phyloP scores from a whole-genome alignment of 2,797 vertebrate species.

The Myotis daubentonii region DNA sequence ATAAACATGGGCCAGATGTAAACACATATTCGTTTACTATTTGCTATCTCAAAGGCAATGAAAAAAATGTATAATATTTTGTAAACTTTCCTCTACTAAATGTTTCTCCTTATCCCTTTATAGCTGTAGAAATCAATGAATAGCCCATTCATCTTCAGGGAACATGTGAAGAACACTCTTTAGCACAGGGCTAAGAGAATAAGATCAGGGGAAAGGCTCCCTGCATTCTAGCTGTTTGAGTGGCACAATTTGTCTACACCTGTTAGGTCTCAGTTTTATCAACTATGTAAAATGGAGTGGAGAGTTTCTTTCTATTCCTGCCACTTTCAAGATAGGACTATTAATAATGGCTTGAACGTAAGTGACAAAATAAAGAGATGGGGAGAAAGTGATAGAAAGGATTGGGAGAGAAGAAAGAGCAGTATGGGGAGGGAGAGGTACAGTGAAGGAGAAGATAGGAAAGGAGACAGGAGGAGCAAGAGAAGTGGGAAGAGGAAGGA shows the following conservation, averaged over 20 bases:
- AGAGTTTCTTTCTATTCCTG: background rate
- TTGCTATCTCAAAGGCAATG: background rate
- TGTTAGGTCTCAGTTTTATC: background rate
- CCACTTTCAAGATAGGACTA: background rate
- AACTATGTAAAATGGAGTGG: background rate
- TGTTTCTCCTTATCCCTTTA: background rate
- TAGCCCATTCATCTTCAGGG: background rate
- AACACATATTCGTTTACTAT: background rate
- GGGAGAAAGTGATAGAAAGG: background rate
- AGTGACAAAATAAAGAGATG: background rate
- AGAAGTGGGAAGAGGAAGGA: fast-evolving
- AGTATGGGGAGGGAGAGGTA: background rate
- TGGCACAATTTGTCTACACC: background rate
- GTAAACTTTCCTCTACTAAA: background rate
- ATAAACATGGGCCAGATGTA: background rate
- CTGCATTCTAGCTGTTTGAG: background rate
- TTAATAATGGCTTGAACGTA: background rate
- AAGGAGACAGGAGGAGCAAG: too few relatives aligned
- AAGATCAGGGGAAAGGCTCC: background rate
- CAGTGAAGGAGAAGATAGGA: too few relatives aligned
- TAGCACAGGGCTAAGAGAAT: background rate
- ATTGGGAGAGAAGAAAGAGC: background rate
- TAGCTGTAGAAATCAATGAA: background rate
- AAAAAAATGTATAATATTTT: background rate
- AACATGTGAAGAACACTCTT: background rate